Percentiles rank a stretch among this genome's conserved stretches.
phyloP scores from a whole-genome alignment of 2,888 invertebrate genomes.

The Caradrina clavipalpis region DNA sequence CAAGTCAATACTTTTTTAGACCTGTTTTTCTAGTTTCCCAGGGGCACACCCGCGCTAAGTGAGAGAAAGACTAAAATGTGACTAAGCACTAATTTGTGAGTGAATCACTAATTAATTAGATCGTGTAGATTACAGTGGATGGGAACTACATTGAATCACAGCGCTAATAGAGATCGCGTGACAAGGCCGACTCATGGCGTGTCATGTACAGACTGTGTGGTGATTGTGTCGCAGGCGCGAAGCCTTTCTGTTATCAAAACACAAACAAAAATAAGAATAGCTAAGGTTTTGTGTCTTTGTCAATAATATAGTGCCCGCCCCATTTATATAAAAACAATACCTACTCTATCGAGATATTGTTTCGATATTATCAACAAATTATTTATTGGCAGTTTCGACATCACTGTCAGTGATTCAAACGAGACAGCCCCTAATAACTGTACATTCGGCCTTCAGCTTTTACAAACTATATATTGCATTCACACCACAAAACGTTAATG shows the following conservation, averaged over 20 bases:
- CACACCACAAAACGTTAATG: neutral
- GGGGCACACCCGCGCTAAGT: constrained; percentile 7
- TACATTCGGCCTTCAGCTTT: constrained; percentile 2
- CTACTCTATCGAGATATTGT: too few relatives aligned
- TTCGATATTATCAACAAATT: too few relatives aligned
- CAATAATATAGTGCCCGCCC: neutral
- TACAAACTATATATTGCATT: neutral
- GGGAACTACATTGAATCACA: constrained; percentile 33
- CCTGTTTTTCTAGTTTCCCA: neutral
- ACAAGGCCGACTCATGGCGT: neutral
- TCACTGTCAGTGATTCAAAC: constrained; percentile 2
- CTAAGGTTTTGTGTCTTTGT: neutral
- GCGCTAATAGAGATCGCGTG: constrained; percentile 7
- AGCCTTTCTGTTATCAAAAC: neutral
- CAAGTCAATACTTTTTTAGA: neutral
- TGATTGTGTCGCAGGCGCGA: neutral
- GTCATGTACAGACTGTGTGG: neutral
- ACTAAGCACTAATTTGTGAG: constrained; percentile 1
- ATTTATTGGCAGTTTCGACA: too few relatives aligned
- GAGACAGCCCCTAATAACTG: constrained; percentile 2
- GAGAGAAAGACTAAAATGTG: constrained; percentile 11
- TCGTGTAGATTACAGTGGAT: constrained; percentile 3
- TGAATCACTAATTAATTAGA: constrained; percentile 33
- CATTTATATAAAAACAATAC: neutral
- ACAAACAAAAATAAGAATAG: neutral